Evolutionary conservation across 2,797 vertebrate genomes (phyloP), one percentile per base, ranked within the genome.

Genomic region (Sphenodon punctatus): DNA sequence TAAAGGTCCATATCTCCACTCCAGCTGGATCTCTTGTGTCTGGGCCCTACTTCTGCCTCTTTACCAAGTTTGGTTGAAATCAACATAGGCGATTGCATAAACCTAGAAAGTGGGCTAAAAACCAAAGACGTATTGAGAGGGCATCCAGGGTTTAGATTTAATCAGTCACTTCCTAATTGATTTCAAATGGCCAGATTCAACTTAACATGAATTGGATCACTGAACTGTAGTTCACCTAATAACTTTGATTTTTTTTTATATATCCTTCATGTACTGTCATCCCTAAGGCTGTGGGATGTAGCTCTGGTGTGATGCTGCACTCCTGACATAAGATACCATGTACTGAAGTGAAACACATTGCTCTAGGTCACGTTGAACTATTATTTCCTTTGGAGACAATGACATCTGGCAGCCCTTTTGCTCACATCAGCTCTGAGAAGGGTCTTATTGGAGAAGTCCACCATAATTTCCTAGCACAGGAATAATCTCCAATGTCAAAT

Each of bases 301-400:
- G 30, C 49, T 53, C 38, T 65, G 70, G 69, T 46, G 58, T 25
- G 0, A 43, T 67, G 41, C 45, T 67, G 41, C 41, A 42, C 61
- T 75, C 67, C 53, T 87, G 80, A 65, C 75, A 59, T 10, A 46
- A 55, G 30, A 30, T 3, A 2, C 9, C 8, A n/a, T 80, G 67
- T 41, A 27, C 32, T 84, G 70, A 75, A 72, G 41, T 65, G 60
- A 74, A 88, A 88, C 60, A 41, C 23, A 67, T 56, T 84, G 69
- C 76, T 53, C 1, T 3, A 2, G 75, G 78, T 71, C 70, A 75
- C 80, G 61, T 86, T 75, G 89, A 87, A 49, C 51, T 82, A 12
- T 79, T 46, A 75, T 61, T 92, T 93, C 75, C 82, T 66, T 75
- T 36, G 41, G 84, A 88, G 78, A 75, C 58, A 67, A 67, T 67